Conservation (phyloP, 1,140 invertebrate species). For the Brachionus rubens region DNA sequence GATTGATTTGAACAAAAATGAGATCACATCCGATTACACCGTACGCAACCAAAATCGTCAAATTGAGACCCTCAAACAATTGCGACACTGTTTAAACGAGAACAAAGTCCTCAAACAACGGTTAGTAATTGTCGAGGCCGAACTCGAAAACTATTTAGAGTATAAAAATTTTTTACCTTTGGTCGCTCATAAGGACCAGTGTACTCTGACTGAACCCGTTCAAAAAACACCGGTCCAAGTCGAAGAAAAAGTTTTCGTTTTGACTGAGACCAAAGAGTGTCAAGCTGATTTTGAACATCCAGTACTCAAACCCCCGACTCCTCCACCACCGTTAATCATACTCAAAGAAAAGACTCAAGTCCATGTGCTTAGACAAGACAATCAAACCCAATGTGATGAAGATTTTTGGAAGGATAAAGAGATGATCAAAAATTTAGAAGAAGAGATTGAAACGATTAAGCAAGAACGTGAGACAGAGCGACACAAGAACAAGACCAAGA, state of each 20-base stretch:
- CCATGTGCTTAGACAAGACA: not conserved
- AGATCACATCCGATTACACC: not conserved
- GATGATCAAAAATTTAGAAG: not conserved
- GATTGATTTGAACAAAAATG: not conserved
- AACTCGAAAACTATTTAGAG: constrained; percentile 6
- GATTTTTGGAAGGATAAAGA: constrained; percentile 17
- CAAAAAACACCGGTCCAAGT: not conserved
- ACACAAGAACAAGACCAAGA: not conserved
- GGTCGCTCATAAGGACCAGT: not conserved
- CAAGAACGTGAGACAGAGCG: not conserved
- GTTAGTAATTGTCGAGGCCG: constrained; percentile 5
- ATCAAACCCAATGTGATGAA: constrained; percentile 12
- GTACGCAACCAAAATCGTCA: constrained; percentile 2
- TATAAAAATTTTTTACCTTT: constrained; percentile 31
- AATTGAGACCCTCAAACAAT: constrained; percentile 6
- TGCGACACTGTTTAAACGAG: not conserved
- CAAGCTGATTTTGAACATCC: constrained; percentile 8
- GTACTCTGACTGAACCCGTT: not conserved
- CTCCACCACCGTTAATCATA: not conserved
- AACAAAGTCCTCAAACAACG: constrained; percentile 8
- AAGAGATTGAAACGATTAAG: not conserved
- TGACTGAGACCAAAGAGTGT: not conserved
- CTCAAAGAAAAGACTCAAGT: constrained; percentile 15
- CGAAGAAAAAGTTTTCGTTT: not conserved
- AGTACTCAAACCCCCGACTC: not conserved